These are phyloP conservation scores for Ariolimax columbianus DNA, from an alignment of 2,888 invertebrate genomes.

Conservation along the genomic window DNA sequence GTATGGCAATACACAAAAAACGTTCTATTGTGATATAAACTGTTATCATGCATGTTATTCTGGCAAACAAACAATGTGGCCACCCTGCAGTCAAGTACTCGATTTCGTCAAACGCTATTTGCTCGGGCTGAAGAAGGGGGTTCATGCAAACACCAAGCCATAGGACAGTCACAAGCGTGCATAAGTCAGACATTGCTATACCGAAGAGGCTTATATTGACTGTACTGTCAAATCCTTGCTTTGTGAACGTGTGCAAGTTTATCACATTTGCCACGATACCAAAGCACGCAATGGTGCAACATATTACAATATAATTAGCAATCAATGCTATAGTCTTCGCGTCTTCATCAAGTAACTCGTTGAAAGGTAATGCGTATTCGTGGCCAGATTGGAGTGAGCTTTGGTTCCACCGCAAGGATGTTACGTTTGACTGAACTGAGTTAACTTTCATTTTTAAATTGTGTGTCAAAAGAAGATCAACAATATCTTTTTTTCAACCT, in stretches of 20 bases:
- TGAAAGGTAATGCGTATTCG: not conserved
- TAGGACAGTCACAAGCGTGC: not conserved
- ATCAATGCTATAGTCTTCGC: not conserved
- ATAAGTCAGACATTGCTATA: slow-evolving; percentile 30
- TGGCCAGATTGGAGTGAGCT: not conserved
- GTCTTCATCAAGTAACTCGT: not conserved
- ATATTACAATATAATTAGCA: slow-evolving; percentile 9
- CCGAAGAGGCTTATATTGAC: slow-evolving; percentile 27
- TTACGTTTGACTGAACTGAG: too few relatives aligned
- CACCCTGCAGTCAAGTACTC: slow-evolving; percentile 31
- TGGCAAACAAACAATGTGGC: slow-evolving; percentile 29
- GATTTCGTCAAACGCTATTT: slow-evolving; percentile 10
- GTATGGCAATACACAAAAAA: slow-evolving; percentile 29
- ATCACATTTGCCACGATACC: slow-evolving; percentile 23
- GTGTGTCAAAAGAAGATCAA: too few relatives aligned
- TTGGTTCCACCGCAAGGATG: not conserved
- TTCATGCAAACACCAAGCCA: slow-evolving; percentile 6
- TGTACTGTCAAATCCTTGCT: slow-evolving; percentile 17
- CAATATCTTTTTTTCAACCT: too few relatives aligned
- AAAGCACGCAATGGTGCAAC: slow-evolving; percentile 1
- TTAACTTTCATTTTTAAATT: too few relatives aligned
- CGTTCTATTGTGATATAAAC: slow-evolving; percentile 37
- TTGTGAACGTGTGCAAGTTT: slow-evolving; percentile 16
- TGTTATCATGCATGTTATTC: slow-evolving; percentile 34
- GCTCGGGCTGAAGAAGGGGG: not conserved